These are phyloP conservation scores for Lanius collurio DNA, from an alignment of 2,113 vertebrate species.

Conservation along the genomic window DNA sequence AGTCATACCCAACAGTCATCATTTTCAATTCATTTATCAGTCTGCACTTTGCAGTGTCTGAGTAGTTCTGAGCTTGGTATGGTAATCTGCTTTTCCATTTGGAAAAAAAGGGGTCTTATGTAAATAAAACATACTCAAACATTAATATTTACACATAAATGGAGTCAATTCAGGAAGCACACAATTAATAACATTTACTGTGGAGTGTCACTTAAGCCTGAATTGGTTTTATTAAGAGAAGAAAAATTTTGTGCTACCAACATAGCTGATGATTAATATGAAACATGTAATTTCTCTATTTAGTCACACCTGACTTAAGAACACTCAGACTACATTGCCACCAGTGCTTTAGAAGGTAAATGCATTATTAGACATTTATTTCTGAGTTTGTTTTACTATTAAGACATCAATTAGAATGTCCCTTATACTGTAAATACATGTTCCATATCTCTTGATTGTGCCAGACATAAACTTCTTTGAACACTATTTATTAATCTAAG, in stretches of 20 bases:
- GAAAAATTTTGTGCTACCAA: neutral
- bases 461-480: constrained; percentile 2
- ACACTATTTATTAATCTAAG: constrained; percentile 12
- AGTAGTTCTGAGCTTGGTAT: neutral
- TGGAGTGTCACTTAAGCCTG: neutral
- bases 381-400: neutral
- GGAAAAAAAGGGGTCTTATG: neutral
- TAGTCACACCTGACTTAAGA: neutral
- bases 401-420: neutral
- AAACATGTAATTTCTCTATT: neutral
- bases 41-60: neutral
- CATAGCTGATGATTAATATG: neutral
- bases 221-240: constrained; percentile 2
- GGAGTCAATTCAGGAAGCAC: constrained; percentile 4
- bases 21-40: constrained; percentile 18
- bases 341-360: neutral
- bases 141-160: constrained; percentile 20
- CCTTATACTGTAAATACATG: neutral
- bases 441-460: neutral
- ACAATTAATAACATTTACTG: constrained; percentile 5
- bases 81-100: neutral
- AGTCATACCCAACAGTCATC: neutral
- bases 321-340: neutral
- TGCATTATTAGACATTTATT: neutral
- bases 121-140: neutral